Conservation (phyloP, 1,140 invertebrate species). For the Drosophila sechellia region DNA sequence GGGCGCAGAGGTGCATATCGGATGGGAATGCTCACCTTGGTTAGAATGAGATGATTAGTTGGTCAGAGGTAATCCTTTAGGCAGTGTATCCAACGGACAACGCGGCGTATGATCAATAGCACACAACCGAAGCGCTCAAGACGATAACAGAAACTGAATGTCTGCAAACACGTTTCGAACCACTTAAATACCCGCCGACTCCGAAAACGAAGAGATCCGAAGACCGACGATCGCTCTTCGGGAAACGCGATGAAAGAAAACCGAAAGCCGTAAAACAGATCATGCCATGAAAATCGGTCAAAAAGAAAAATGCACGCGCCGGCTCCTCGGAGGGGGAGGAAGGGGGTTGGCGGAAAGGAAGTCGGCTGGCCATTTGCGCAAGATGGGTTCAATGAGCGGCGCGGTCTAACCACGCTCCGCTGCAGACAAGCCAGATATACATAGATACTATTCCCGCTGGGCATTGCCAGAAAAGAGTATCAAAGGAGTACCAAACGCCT, state of each 20-base stretch:
- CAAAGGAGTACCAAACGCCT: neutral
- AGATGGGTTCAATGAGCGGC: constrained; percentile 77
- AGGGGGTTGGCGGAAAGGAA: neutral
- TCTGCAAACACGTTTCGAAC: constrained; percentile 75
- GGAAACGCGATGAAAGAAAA: constrained; percentile 64
- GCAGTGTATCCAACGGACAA: constrained; percentile 54
- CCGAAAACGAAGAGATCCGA: constrained; percentile 25
- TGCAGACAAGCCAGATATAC: constrained; percentile 30
- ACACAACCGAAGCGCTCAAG: constrained; percentile 67
- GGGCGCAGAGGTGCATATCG: neutral
- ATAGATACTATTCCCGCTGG: neutral
- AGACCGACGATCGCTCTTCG: constrained; percentile 5
- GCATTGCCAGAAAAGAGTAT: constrained; percentile 9
- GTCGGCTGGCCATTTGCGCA: constrained; percentile 62
- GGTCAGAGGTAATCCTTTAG: constrained; percentile 43
- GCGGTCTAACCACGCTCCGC: constrained; percentile 62
- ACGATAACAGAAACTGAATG: constrained; percentile 75
- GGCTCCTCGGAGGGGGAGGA: constrained; percentile 18
- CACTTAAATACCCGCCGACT: constrained; percentile 66
- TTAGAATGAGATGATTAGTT: constrained; percentile 46
- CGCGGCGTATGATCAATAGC: constrained; percentile 55
- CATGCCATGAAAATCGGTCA: constrained; percentile 81
- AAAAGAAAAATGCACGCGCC: constrained; percentile 79
- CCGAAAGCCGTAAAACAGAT: constrained; percentile 81
- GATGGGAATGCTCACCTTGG: constrained; percentile 55